Percentiles rank a stretch among this genome's conserved stretches.
phyloP scores from a whole-genome alignment of 2,888 invertebrate species.

The Ptilodon capucinus region DNA sequence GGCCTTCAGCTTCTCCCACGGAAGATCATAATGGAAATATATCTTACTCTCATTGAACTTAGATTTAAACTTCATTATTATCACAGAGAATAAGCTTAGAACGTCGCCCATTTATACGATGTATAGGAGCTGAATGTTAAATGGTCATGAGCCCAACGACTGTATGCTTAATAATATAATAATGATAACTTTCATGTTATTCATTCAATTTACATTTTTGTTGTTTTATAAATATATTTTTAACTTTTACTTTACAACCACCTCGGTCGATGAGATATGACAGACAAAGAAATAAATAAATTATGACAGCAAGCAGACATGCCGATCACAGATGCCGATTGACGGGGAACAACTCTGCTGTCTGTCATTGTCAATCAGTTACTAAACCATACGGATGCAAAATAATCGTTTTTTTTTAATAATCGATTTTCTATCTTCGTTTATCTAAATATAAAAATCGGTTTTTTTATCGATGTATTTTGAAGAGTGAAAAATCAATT shows the following conservation, averaged over 20 bases:
- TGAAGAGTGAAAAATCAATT: too few species aligned
- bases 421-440: too few species aligned
- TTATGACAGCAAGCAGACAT: conserved; percentile 4
- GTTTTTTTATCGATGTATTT: too few species aligned
- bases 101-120: conserved; percentile 74
- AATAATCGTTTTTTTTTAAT: too few species aligned
- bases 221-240: conserved; percentile 39
- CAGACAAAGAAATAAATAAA: conserved; percentile 31
- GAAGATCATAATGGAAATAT: conserved; percentile 72
- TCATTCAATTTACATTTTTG: conserved; percentile 65
- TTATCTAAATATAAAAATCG: too few species aligned
- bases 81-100: conserved; percentile 78
- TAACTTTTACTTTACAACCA: conserved; percentile 36
- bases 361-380: too few species aligned
- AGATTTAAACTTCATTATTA: conserved; percentile 80
- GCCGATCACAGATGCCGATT: too few species aligned
- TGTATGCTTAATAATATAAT: conserved; percentile 49
- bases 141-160: conserved; percentile 69
- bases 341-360: too few species aligned
- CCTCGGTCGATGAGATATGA: conserved; percentile 48
- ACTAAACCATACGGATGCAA: too few species aligned
- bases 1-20: conserved; percentile 69
- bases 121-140: conserved; percentile 49
- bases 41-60: conserved; percentile 76
- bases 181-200: conserved; percentile 60